Base-by-base conservation (phyloP, 2,797 vertebrate species). In the Myotis daubentonii region DNA sequence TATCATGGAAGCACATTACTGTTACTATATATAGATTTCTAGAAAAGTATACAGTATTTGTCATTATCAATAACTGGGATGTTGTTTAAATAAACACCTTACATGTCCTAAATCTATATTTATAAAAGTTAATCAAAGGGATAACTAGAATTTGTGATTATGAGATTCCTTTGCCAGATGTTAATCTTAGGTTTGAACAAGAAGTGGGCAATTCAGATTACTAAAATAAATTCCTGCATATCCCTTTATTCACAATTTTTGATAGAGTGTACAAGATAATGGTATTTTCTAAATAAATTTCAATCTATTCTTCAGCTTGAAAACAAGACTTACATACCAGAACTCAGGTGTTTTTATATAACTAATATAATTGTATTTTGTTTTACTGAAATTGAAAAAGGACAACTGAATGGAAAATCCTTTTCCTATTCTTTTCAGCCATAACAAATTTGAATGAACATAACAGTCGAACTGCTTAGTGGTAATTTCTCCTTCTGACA, bases 351-450 rank as follows among this genome's bases (percentile, higher is more conserved):
- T 95, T 95, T 93, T 82, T 57, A 74, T 81, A 71, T 68, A 90
- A 25, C 51, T 72, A 62, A 80, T 33, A 62, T 20, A 92, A 93
- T 84, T 5, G 57, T 3, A 76, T 80, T 96, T 96, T 94, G 55
- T 95, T 93, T 91, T 74, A 81, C 44, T 84, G 30, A 94, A 94
- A 96, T 78, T 76, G 49, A 91, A 95, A 95, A 68, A 66, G 47
- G 28, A 12, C 16, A 71, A 84, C 28, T 84, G n/a, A 13, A 71
- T 66, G 65, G 23, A 16, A 71, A 88, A 66, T 3, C 2, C n/a
- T 51, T 79, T 94, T 91, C 6, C 49, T 80, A 79, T 91, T 57
- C 22, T 86, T 95, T 60, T 83, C 65, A 91, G n/a, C 5, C 15
- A 62, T 51, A 86, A 72, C 20, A 92, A 36, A 93, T 86, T 86